Percentiles rank a stretch among this genome's conserved stretches.
Evolutionary conservation across 1,140 invertebrate species (phyloP).

Genomic region (Colletes gigas): DNA sequence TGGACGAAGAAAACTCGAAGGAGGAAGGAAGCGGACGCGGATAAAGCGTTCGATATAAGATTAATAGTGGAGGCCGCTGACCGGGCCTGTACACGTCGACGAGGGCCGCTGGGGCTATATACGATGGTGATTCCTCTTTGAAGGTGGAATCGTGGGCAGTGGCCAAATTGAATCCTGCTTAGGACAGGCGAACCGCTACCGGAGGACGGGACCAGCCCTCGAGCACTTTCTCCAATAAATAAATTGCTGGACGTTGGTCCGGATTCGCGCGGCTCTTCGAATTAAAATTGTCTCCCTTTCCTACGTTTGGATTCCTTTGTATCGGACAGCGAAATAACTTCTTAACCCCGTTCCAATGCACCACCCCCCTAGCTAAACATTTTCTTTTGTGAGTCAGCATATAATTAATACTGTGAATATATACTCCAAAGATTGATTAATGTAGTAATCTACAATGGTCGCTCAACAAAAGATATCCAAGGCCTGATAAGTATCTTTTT

Average conservation of each 20-base stretch:
- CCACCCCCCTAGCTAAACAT: too few species aligned
- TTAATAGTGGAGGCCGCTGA: slow-evolving; percentile 78
- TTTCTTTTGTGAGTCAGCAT: too few species aligned
- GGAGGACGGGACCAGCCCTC: slow-evolving; percentile 62
- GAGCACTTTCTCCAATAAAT: slow-evolving; percentile 77
- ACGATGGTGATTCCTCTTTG: slow-evolving; percentile 80
- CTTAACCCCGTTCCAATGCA: not conserved
- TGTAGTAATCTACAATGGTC: too few species aligned
- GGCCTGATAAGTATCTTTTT: too few species aligned
- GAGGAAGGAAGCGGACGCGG: slow-evolving; percentile 65
- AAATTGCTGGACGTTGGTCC: slow-evolving; percentile 71
- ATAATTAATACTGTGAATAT: too few species aligned
- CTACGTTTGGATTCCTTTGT: not conserved
- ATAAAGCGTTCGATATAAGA: slow-evolving; percentile 82
- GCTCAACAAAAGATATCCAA: too few species aligned
- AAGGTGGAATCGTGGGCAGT: slow-evolving; percentile 78
- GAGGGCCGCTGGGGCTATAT: slow-evolving; percentile 65
- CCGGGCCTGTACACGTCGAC: slow-evolving; percentile 60
- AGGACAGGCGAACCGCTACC: slow-evolving; percentile 72
- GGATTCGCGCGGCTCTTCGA: slow-evolving; percentile 46
- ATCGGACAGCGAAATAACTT: not conserved
- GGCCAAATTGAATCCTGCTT: slow-evolving; percentile 81
- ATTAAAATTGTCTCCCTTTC: slow-evolving; percentile 50
- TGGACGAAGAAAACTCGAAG: slow-evolving; percentile 15
- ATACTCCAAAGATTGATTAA: too few species aligned